Base-by-base conservation (phyloP, 1,140 invertebrate species). In the Drosophila fuyamai region DNA sequence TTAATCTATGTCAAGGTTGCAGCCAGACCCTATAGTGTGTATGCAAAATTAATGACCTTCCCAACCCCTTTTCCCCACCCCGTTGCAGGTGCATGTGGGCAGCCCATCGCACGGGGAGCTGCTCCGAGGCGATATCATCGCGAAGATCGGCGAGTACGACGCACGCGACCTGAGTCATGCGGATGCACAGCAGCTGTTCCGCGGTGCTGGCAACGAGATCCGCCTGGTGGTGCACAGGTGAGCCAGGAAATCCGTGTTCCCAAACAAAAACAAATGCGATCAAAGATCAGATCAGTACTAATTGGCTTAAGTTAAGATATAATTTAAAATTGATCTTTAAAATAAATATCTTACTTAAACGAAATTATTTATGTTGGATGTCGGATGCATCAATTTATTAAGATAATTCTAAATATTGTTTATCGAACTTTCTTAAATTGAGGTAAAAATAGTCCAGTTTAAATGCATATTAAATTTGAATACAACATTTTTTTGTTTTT, bases 171-270 rank as follows among this genome's bases (percentile, higher is more conserved):
- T 98, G 79, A 95, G 96, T 81, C 98, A 98, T 92, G 96, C 97
- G 93, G 97, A 98, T 93, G 98, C 97, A 32, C 96, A 97, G 92
- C 96, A 96, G 90, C 93, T 98, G 60, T 98, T 98, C 93, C 96
- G 96, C 92, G 96, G 96, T 92, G 96, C 96, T 67, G 96, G 94
- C 61, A 95, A 94, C 80, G 94, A 94, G 85, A 95, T 95, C 75
- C 94, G 94, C 89, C 92, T 95, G 54, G 95, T 94, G 41, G 94
- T 95, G 41, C 95, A 95, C 91, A 95, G 95, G 95, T 95, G 93
- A 91, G 72, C 29, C 12, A 18, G 13, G 32, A n/a, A 41, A 14
- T 18, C 27, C 29, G 14, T 6, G 46, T 48, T 32, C 0, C 5
- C 7, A 5, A 18, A 9, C 10, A 9, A 16, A 13, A 6, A 32